Evolutionary conservation across 2,113 vertebrate genomes (phyloP).

Genomic region (Melanerpes aurifrons): DNA sequence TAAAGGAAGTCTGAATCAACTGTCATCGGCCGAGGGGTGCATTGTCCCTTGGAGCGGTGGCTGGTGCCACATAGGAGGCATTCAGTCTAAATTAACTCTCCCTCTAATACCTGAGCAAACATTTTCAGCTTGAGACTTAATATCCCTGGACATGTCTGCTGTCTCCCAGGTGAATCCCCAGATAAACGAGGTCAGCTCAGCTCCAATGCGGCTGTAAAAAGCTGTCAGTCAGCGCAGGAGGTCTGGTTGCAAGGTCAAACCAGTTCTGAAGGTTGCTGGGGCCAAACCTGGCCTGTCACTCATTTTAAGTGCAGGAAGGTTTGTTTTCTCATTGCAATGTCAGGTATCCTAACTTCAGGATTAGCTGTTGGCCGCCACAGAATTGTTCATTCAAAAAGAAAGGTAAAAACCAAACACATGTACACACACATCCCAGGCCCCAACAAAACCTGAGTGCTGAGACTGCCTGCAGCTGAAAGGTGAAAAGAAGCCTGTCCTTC

Average conservation of each 20-base stretch:
- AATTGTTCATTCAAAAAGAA: neutral
- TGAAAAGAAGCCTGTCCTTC: constrained; percentile 24
- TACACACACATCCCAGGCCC: neutral
- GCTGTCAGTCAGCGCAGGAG: constrained; percentile 72
- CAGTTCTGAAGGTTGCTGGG: constrained; percentile 69
- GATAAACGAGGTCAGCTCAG: constrained; percentile 75
- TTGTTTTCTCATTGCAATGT: constrained; percentile 60
- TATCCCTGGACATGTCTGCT: constrained; percentile 70
- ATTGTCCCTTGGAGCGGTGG: constrained; percentile 1
- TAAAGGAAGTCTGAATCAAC: neutral
- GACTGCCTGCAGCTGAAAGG: constrained; percentile 6
- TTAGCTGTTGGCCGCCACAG: constrained; percentile 6
- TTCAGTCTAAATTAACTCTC: constrained; percentile 64
- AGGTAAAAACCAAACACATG: neutral
- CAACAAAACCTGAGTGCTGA: neutral
- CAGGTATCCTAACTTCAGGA: constrained; percentile 66
- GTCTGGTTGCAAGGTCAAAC: constrained; percentile 73
- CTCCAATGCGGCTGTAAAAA: constrained; percentile 69
- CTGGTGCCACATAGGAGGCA: constrained; percentile 62
- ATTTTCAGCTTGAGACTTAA: constrained; percentile 66
- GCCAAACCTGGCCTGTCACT: constrained; percentile 63
- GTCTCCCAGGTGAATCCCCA: constrained; percentile 74
- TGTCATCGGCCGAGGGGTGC: neutral
- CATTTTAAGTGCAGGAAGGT: constrained; percentile 69
- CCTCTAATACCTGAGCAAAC: constrained; percentile 70